Evolutionary conservation across 2,888 invertebrate genomes (phyloP), one percentile per base, ranked within the genome.

Genomic region (Parapristionchus giblindavisi): DNA sequence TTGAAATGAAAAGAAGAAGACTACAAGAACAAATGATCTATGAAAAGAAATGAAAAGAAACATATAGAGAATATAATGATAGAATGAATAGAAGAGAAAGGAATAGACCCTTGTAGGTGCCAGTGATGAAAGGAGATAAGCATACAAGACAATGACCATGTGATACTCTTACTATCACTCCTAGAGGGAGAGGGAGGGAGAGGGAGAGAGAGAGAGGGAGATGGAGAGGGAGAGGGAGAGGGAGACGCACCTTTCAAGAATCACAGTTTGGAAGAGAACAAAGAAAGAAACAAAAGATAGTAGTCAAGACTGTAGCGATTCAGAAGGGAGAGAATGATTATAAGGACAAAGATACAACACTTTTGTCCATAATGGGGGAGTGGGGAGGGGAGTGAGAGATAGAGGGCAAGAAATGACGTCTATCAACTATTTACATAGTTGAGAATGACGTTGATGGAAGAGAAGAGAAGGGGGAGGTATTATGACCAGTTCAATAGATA

Each of bases 161-260:
- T 58, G 58, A 58, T 58, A 58, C 36, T 21, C 32, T 32, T 32
- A 58, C 14, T 34, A 58, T 58, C n/a, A n/a, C n/a, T n/a, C n/a
- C n/a, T 14, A 24, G 27, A 24, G 24, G 56, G 56, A 58, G 36
- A 58, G n/a, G 32, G 34, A 36, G n/a, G 58, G 58, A 32, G 17
- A 17, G 34, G n/a, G 34, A 58, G 58, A 36, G 27, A n/a, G 34
- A 17, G n/a, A n/a, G 36, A 32, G 29, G 32, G 58, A 58, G 34
- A 36, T 21, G 58, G 58, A 32, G 17, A 17, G 34, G n/a, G 34
- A 58, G 58, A 36, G 27, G 32, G 34, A 17, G n/a, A n/a, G 36
- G 17, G 29, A 24, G 58, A 58, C 1, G 58, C 29, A 14, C 11
- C 17, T 21, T 21, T 36, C 14, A n/a, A 58, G 32, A 32, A 36